Conservation (phyloP, 1,140 invertebrate species). For the Subanguina moxae region DNA sequence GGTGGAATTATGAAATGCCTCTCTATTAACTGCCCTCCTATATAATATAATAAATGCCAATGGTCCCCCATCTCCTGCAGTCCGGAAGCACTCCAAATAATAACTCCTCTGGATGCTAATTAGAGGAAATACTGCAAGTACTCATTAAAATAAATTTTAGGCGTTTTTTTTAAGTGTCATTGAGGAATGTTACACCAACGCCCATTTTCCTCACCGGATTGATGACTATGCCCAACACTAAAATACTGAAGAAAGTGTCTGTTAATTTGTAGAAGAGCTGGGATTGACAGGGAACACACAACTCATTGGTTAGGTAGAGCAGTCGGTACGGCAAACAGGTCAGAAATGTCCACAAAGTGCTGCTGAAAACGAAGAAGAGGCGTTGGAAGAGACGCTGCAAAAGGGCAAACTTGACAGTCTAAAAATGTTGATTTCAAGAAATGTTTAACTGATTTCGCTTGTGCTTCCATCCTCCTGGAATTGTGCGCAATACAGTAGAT, state of each 20-base stretch:
- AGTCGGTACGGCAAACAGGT: conserved; percentile 55
- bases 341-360: conserved; percentile 55
- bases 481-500: conserved; percentile 56
- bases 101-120: no score
- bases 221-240: conserved; percentile 54
- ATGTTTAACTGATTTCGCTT: conserved; percentile 14
- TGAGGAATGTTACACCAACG: no score
- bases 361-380: conserved; percentile 56
- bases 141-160: no score
- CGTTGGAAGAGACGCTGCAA: conserved; percentile 52
- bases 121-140: no score
- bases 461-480: conserved; percentile 37
- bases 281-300: conserved; percentile 12
- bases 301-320: conserved; percentile 39
- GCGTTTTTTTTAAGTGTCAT: no score
- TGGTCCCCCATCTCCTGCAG: no score
- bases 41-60: no score
- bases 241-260: conserved; percentile 41
- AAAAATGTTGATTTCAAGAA: no score
- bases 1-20: no score
- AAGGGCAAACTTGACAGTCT: neutral
- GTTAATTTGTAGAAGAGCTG: conserved; percentile 31
- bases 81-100: no score
- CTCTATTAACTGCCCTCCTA: no score
- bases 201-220: conserved; percentile 31